Evolutionary conservation across 2,113 vertebrate genomes (phyloP), one percentile per base, ranked within the genome.

Genomic region (Corythornis madagascariensis): DNA sequence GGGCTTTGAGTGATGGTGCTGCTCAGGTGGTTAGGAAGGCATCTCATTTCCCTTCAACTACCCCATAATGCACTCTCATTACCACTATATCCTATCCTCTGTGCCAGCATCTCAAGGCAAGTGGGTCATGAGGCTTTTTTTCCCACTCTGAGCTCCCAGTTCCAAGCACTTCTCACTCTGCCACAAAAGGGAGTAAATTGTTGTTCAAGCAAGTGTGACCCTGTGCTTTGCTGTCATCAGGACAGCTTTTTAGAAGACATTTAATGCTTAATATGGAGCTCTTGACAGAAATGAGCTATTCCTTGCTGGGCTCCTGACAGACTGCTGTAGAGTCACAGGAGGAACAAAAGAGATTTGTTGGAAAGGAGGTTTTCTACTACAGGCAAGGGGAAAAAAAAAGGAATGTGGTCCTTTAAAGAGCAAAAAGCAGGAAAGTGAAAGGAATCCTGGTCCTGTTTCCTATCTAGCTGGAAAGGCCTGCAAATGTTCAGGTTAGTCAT

Each of bases 201-300:
- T 67, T 70, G 50, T n/a, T 20, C 28, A 82, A 87, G 95, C 28
- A 38, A 71, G 80, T 53, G 15, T 50, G 72, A 89, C 83, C 83
- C 90, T 3, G 5, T 53, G 65, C 69, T 47, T 67, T 16, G 20
- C 75, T 96, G 83, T 47, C 18, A 76, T 92, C 47, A 52, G 90
- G 56, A 75, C 81, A 74, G 20, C 74, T 72, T 92, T 86, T 95
- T 91, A 88, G 92, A 90, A 94, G 89, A 88, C 79, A 63, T 93
- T 87, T 91, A 92, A 81, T 94, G 50, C 85, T 80, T 95, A 96
- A 92, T 87, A 71, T 8, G 81, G 82, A 94, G 72, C 93, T 93
- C 89, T 89, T 92, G 94, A 96, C 96, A 97, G 96, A 96, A 96
- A 94, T 86, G 92, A 94, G 77, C 83, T 93, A 53, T 92, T 97